phyloP scores from a whole-genome alignment of 2,113 vertebrate genomes.

The Theropithecus gelada region DNA sequence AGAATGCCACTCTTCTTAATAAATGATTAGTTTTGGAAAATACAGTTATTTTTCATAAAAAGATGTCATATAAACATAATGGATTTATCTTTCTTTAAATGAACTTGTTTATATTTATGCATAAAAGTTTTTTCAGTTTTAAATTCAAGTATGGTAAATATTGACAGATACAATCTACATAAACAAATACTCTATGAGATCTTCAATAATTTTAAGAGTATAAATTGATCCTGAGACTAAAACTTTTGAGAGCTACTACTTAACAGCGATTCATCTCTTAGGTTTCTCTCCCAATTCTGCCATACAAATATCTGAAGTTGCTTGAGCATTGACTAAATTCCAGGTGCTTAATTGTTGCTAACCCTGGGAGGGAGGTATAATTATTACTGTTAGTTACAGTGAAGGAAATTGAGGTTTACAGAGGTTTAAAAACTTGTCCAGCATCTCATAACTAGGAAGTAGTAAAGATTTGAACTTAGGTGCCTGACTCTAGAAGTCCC shows the following conservation, averaged over 20 bases:
- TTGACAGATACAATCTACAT: background rate
- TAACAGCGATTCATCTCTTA: background rate
- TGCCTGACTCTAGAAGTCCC: background rate
- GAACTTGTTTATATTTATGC: background rate
- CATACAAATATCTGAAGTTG: background rate
- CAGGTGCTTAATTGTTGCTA: background rate
- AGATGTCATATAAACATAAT: background rate
- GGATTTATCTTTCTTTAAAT: background rate
- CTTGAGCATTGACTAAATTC: background rate
- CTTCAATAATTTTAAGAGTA: background rate
- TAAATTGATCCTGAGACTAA: background rate
- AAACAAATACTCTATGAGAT: background rate
- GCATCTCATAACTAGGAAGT: background rate
- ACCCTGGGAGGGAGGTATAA: background rate
- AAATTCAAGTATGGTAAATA: background rate
- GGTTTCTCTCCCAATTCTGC: background rate
- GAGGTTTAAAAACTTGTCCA: background rate
- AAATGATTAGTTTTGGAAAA: background rate
- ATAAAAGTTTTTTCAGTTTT: background rate
- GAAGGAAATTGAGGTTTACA: background rate
- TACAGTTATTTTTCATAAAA: conserved; percentile 2
- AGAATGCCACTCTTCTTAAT: background rate
- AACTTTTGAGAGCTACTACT: background rate
- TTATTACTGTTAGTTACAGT: conserved; percentile 2
- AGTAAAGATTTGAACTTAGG: background rate